A percentile compares a stretch with the other conserved stretches of the same genome.
phyloP scores from a whole-genome alignment of 2,888 invertebrate species.

The Lasioglossum malachurum region DNA sequence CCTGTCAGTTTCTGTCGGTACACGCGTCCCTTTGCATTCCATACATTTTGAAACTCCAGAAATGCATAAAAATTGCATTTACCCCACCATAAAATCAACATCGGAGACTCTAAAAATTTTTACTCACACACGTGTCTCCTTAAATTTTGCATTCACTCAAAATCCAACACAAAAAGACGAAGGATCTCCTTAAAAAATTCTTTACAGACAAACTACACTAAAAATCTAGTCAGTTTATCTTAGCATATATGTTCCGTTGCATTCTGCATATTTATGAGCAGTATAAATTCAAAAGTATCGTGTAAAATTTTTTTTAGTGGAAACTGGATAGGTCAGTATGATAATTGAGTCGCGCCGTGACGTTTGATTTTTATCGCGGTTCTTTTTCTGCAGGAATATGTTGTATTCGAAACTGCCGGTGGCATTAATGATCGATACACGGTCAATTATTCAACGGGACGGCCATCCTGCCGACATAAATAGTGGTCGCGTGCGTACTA shows the following conservation, averaged over 20 bases:
- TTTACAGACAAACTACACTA: not conserved
- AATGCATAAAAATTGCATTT: not conserved
- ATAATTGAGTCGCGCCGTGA: not conserved
- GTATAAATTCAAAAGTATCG: not conserved
- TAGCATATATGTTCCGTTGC: not conserved
- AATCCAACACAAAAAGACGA: too few relatives aligned
- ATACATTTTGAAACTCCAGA: not conserved
- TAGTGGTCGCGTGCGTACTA: not conserved
- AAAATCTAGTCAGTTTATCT: not conserved
- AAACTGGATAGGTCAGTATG: not conserved
- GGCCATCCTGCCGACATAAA: slow-evolving; percentile 2
- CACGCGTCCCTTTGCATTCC: not conserved
- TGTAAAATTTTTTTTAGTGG: not conserved
- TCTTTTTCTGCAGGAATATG: not conserved
- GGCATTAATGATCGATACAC: slow-evolving; percentile 11
- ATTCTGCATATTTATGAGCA: not conserved
- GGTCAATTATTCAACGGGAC: slow-evolving; percentile 40
- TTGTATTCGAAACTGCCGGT: not conserved
- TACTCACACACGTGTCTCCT: not conserved
- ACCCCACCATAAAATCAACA: not conserved
- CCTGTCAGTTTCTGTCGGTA: not conserved
- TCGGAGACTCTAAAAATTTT: not conserved
- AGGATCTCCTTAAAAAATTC: not conserved
- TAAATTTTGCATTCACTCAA: not conserved
- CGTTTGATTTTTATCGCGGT: not conserved